A percentile compares a stretch with the other conserved stretches of the same genome.
phyloP scores from a whole-genome alignment of 30 jellyfish, hydroid and myxozoan genomes.

The Hydractinia symbiolongicarpus region DNA sequence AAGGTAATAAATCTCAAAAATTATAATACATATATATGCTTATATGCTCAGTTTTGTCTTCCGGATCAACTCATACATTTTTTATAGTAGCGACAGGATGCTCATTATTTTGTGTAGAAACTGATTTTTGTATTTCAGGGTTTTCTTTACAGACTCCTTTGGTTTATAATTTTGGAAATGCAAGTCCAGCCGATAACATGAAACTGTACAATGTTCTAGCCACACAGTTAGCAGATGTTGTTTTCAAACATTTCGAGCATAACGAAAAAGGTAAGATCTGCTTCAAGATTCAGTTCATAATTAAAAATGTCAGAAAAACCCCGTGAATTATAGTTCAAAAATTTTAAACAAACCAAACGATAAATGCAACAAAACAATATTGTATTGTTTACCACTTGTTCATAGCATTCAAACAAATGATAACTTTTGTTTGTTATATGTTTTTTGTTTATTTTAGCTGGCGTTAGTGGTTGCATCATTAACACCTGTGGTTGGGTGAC shows the following conservation, averaged over 20 bases:
- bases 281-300: not conserved
- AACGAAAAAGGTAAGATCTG: conserved; percentile 55
- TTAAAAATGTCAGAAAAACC: no score
- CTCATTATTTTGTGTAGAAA: no score
- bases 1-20: conserved; percentile 40
- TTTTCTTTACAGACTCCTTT: conserved; percentile 86
- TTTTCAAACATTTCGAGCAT: conserved; percentile 62
- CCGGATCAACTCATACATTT: no score
- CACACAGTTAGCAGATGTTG: conserved; percentile 61
- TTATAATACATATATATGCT: not conserved
- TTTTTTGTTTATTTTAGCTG: conserved; percentile 31
- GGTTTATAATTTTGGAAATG: conserved; percentile 79
- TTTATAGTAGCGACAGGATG: no score
- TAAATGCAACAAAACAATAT: no score
- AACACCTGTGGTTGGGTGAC: conserved; percentile 98
- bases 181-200: conserved; percentile 49
- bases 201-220: conserved; percentile 54
- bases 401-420: no score
- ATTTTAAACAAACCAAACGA: no score
- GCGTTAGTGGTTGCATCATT: conserved; percentile 79
- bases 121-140: conserved; percentile 43
- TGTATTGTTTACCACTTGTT: no score
- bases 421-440: no score
- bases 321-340: no score
- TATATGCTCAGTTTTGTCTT: no score